Conservation (phyloP, 2,888 invertebrate genomes). For the Hypercompe scribonia region DNA sequence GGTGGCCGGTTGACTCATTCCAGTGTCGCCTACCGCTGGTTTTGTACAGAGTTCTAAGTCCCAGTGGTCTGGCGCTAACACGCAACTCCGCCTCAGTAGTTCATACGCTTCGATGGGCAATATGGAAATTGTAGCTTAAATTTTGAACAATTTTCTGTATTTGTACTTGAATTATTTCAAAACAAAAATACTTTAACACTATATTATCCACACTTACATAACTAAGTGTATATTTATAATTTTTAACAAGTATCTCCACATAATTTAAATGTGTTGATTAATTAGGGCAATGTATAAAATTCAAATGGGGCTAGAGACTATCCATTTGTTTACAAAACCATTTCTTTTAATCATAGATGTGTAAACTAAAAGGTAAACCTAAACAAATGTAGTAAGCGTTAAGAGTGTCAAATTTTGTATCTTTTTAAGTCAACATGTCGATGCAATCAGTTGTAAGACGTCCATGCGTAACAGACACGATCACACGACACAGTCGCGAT, state of each 20-base stretch:
- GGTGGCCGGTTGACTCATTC: constrained; percentile 73
- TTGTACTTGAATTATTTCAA: constrained; percentile 43
- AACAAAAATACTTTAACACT: constrained; percentile 31
- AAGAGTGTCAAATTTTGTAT: constrained; percentile 69
- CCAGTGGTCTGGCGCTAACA: constrained; percentile 74
- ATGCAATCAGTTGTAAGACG: constrained; percentile 74
- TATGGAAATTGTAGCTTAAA: constrained; percentile 71
- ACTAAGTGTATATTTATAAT: neutral
- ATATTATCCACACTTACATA: neutral
- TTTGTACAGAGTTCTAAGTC: constrained; percentile 69
- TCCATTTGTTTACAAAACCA: too few species aligned
- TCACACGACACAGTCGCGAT: constrained; percentile 53
- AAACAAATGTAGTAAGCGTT: constrained; percentile 53
- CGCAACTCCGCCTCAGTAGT: constrained; percentile 79
- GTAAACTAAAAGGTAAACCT: neutral
- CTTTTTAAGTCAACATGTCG: constrained; percentile 72
- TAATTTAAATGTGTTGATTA: neutral
- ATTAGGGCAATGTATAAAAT: too few species aligned
- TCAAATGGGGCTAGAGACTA: too few species aligned
- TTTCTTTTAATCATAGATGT: too few species aligned
- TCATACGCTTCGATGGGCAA: constrained; percentile 74
- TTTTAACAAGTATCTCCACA: neutral
- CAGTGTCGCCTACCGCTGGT: constrained; percentile 66
- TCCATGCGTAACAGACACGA: constrained; percentile 68
- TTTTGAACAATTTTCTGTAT: constrained; percentile 56